Evolutionary conservation across 2,797 vertebrate genomes (phyloP).

Genomic region (Phrynocephalus guinanensis): DNA sequence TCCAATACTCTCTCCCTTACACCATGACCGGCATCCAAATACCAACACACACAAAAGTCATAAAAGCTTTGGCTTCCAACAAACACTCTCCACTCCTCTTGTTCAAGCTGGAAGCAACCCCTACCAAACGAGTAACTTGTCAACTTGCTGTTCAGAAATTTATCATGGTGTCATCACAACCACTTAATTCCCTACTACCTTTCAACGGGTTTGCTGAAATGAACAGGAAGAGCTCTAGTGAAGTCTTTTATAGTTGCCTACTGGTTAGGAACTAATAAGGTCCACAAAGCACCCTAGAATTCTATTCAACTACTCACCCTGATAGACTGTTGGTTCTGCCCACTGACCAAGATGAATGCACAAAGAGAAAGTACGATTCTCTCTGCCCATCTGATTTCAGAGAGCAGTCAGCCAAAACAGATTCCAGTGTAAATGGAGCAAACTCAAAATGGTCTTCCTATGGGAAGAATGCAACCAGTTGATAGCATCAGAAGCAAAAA

Average conservation of each 20-base stretch:
- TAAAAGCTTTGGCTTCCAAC: neutral
- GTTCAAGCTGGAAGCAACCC: slow-evolving; percentile 47
- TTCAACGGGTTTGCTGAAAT: slow-evolving; percentile 62
- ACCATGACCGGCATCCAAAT: neutral
- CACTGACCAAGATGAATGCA: slow-evolving; percentile 52
- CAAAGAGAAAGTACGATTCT: slow-evolving; percentile 34
- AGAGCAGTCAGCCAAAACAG: neutral
- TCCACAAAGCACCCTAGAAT: slow-evolving; percentile 33
- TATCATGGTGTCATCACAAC: slow-evolving; percentile 56
- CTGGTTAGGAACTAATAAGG: slow-evolving; percentile 64
- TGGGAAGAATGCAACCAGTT: neutral
- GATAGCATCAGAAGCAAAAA: neutral
- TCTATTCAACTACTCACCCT: slow-evolving; percentile 54
- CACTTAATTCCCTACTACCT: slow-evolving; percentile 54
- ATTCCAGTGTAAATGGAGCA: rapidly evolving
- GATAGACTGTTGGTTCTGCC: slow-evolving; percentile 50
- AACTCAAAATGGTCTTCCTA: neutral
- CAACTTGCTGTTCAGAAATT: slow-evolving; percentile 62
- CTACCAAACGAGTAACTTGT: slow-evolving; percentile 45
- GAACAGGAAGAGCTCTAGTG: slow-evolving; percentile 55
- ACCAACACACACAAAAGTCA: rapidly evolving
- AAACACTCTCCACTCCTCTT: slow-evolving; percentile 47
- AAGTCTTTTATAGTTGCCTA: slow-evolving; percentile 58
- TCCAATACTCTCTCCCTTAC: neutral
- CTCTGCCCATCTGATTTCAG: slow-evolving; percentile 35